Percentiles rank a stretch among this genome's conserved stretches.
Conservation (phyloP, 1,140 invertebrate genomes). For the Odontomachus brunneus region DNA sequence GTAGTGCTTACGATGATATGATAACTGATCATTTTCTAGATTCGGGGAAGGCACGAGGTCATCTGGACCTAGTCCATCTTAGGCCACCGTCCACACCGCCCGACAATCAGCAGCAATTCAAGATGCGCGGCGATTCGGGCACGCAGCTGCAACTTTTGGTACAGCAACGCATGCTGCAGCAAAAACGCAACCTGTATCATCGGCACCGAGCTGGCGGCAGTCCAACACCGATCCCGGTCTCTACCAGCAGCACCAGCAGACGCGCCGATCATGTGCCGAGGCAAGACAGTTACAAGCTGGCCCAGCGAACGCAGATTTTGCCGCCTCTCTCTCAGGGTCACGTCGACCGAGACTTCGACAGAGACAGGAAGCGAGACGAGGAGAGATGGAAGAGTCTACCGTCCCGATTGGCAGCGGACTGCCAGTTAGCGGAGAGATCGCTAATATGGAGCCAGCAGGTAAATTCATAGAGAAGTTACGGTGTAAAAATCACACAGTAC, state of each 20-base stretch:
- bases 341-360: constrained; percentile 76
- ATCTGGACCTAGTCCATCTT: constrained; percentile 80
- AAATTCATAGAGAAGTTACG: constrained; percentile 76
- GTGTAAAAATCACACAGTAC: constrained; percentile 25
- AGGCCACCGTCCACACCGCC: constrained; percentile 78
- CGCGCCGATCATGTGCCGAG: constrained; percentile 84
- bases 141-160: constrained; percentile 86
- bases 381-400: constrained; percentile 82
- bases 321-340: constrained; percentile 82
- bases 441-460: constrained; percentile 82
- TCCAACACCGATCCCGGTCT: constrained; percentile 74
- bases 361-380: constrained; percentile 78
- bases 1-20: background rate
- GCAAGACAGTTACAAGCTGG: constrained; percentile 88
- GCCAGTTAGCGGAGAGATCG: constrained; percentile 80
- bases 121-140: constrained; percentile 78
- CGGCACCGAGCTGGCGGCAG: constrained; percentile 84
- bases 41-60: constrained; percentile 81
- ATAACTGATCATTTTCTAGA: constrained; percentile 62
- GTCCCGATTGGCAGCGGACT: constrained; percentile 80
- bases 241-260: constrained; percentile 78
- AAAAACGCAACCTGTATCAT: constrained; percentile 88
- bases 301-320: constrained; percentile 87
- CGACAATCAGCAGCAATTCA: constrained; percentile 78
- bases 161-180: constrained; percentile 87